phyloP scores from a whole-genome alignment of 2,888 invertebrate genomes.

The Drosophila phalerata region DNA sequence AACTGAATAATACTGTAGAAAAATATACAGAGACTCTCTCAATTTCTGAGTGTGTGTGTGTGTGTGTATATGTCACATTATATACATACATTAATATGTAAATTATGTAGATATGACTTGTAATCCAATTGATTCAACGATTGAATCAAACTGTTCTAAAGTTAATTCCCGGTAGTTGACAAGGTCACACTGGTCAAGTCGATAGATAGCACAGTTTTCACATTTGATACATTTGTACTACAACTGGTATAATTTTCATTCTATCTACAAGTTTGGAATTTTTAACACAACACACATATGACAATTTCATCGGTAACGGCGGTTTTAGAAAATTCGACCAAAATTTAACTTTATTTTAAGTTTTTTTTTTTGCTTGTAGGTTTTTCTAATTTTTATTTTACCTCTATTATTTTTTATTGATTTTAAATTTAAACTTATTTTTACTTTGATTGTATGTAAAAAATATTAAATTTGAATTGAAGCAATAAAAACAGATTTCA shows the following conservation, averaged over 20 bases:
- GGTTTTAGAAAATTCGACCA: too few species aligned
- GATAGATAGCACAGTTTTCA: conserved; percentile 11
- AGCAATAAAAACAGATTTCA: too few species aligned
- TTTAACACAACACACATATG: too few species aligned
- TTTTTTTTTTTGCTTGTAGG: too few species aligned
- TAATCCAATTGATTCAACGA: background rate
- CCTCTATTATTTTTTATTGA: too few species aligned
- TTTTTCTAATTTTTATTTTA: too few species aligned
- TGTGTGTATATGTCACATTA: background rate
- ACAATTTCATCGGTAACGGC: too few species aligned
- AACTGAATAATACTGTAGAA: conserved; percentile 27
- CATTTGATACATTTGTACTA: background rate
- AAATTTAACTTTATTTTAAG: too few species aligned
- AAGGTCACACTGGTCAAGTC: conserved; percentile 28
- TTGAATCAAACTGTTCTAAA: background rate
- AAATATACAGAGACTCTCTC: background rate
- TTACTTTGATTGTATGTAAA: too few species aligned
- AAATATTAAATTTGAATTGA: too few species aligned
- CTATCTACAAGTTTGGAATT: too few species aligned
- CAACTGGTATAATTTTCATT: background rate
- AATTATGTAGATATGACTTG: background rate
- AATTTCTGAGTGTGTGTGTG: background rate
- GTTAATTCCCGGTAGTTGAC: background rate
- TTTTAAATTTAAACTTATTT: too few species aligned
- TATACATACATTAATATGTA: background rate